Evolutionary conservation across 2,797 vertebrate genomes (phyloP), one percentile per base, ranked within the genome.

Genomic region (Psittacula derbiana): DNA sequence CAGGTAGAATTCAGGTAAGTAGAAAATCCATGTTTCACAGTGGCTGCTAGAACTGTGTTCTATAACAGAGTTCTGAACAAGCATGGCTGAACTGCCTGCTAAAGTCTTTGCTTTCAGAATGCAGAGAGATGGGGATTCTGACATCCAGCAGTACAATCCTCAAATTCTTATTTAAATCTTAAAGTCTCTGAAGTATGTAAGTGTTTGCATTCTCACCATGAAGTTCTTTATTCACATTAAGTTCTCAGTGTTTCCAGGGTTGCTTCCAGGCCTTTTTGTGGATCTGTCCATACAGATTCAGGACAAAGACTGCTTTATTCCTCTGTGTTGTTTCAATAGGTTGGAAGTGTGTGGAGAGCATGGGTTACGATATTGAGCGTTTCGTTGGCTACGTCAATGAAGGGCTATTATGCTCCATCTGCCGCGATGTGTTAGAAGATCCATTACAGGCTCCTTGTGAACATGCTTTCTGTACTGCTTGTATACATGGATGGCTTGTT

Each of bases 361-460:
- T 99, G 99, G 99, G 99, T 31, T 99, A 98, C 85, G 99, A 99
- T 40, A 97, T 98, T 72, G 99, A 99, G 85, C 98, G 98, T 86
- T 99, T 99, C 19, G 98, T 99, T 50, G 98, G 99, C 58, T 99
- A 99, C 3, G 99, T 99, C 80, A 99, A 99, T 3, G 99, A 99
- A 49, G 99, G 99, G 53, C 98, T 99, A 2, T 91, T 99, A 46
- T 99, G 99, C 96, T 99, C 98, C 84, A 98, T 99, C 91, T 99
- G 99, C 96, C 98, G 98, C 8, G 98, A 98, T 8, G 99, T 99
- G 89, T 74, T 99, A 11, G 98, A 99, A 94, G 98, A 98, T 62
- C 98, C 99, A 0, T 95, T 99, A 40, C 99, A 99, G 98, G 99
- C 99, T n/a, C 98, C 99, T 5, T 99, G 99, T 28, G 99, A 99